phyloP scores from a whole-genome alignment of 2,113 vertebrate species.

The Calyptommatus sinebrachiatus region DNA sequence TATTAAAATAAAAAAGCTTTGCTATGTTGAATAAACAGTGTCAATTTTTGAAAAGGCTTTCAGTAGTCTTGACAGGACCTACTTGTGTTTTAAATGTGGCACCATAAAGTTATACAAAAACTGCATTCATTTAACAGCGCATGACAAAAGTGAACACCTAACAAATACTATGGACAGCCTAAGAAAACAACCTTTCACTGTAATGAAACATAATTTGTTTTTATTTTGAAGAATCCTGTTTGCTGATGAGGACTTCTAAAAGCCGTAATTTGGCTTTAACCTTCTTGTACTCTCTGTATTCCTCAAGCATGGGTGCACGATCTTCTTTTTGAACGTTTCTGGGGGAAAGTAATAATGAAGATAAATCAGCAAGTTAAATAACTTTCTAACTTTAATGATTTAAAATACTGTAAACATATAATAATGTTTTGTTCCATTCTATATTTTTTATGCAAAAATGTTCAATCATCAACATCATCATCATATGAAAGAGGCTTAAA shows the following conservation, averaged over 20 bases:
- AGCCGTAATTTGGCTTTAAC: constrained; percentile 96
- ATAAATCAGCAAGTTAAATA: constrained; percentile 15
- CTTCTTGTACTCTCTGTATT: constrained; percentile 95
- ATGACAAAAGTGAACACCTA: constrained; percentile 71
- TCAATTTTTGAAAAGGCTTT: constrained; percentile 48
- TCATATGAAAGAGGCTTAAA: neutral
- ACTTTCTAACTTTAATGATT: neutral
- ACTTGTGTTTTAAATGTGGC: constrained; percentile 64
- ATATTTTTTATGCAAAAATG: neutral
- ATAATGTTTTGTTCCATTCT: neutral
- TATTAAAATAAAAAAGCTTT: constrained; percentile 62
- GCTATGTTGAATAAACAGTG: constrained; percentile 66
- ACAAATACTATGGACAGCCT: constrained; percentile 60
- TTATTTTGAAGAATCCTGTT: constrained; percentile 97
- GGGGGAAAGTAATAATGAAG: constrained; percentile 18
- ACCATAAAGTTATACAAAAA: constrained; percentile 70
- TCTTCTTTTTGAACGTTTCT: constrained; percentile 96
- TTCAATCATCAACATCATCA: too few relatives aligned
- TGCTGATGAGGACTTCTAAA: constrained; percentile 97
- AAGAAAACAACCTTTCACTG: constrained; percentile 63
- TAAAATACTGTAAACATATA: neutral
- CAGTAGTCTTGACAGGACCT: constrained; percentile 56
- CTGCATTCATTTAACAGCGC: constrained; percentile 66
- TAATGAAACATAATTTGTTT: constrained; percentile 75
- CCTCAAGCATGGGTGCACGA: constrained; percentile 89